Base-by-base conservation (phyloP, 2,888 invertebrate genomes). In the Apantesis nais region DNA sequence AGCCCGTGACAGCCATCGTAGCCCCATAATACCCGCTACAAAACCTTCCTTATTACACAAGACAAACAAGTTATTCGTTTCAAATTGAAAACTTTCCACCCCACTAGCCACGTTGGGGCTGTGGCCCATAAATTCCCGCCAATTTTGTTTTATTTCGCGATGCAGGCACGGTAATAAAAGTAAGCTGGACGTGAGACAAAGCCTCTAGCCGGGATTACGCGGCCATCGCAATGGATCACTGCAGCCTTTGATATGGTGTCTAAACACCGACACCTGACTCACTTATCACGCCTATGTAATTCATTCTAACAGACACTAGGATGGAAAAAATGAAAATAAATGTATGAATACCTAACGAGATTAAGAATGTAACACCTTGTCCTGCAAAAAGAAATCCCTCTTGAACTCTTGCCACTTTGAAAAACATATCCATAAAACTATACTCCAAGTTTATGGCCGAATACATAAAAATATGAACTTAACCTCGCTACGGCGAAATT, bases 41-140 rank as follows among this genome's bases (percentile, higher is more conserved):
- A 94, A 93, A 89, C 93, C 93, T 91, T 90, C 89, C 93, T 93
- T 95, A 94, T 93, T 93, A 93, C 92, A 85, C 87, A 85, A 90
- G 91, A 93, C 94, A 94, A 94, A 94, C 94, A 94, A 93, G 92
- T 94, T 93, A 94, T 94, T 93, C 93, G 93, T 94, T 94, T 94
- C 94, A 93, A 94, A 95, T 95, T 94, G 94, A 95, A 95, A 95
- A 94, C 92, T 95, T 93, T 93, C 93, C 93, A 90, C 94, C 93
- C 93, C 93, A 93, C 93, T 93, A 92, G 93, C 92, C 91, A 88
- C 90, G 88, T 85, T 88, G 89, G 89, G 93, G 89, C 90, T 90
- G 92, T 87, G 92, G 91, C 88, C 90, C 92, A 94, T 95, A 95
- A 95, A 95, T 94, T 94, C 93, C 91, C 90, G 93, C 91, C 94